phyloP scores from a whole-genome alignment of 1,140 invertebrate genomes.

The Pseudomyrmex pallidus region DNA sequence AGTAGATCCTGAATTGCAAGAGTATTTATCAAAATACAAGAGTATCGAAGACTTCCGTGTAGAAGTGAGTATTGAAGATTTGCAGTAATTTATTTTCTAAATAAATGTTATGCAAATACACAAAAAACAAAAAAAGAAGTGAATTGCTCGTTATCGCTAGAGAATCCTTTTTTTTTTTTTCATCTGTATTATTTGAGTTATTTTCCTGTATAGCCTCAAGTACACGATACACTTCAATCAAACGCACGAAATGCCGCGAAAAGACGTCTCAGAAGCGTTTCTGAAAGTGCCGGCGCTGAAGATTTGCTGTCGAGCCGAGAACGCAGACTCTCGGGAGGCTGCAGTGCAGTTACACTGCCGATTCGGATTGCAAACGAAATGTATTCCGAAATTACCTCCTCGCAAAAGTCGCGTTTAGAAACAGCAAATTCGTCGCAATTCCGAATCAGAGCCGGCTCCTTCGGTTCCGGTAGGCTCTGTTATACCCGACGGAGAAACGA shows the following conservation, averaged over 20 bases:
- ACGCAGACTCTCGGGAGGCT: conserved; percentile 81
- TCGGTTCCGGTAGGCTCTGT: conserved; percentile 80
- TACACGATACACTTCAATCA: conserved; percentile 85
- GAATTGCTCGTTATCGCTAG: too few relatives aligned
- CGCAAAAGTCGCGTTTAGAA: conserved; percentile 70
- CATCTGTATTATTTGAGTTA: conserved; percentile 2
- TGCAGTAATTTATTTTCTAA: too few relatives aligned
- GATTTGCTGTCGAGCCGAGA: conserved; percentile 76
- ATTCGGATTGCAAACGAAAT: conserved; percentile 43
- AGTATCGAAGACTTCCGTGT: conserved; percentile 97
- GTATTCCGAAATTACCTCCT: conserved; percentile 40
- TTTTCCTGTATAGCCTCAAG: conserved; percentile 83
- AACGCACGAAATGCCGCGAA: conserved; percentile 77
- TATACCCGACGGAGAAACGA: conserved; percentile 73
- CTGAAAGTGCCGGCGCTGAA: conserved; percentile 85
- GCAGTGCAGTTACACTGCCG: conserved; percentile 78
- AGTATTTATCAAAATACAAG: conserved; percentile 95
- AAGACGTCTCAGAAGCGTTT: conserved; percentile 87
- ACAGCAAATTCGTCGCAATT: conserved; percentile 77
- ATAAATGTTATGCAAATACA: too few relatives aligned
- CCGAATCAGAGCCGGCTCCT: conserved; percentile 79
- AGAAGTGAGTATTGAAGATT: conserved; percentile 84
- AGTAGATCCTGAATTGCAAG: conserved; percentile 92
- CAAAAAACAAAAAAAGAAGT: too few relatives aligned
- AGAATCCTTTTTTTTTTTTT: too few relatives aligned